Evolutionary conservation across 2,888 invertebrate genomes (phyloP), one percentile per base, ranked within the genome.

Genomic region (Neuroscelio doddi): DNA sequence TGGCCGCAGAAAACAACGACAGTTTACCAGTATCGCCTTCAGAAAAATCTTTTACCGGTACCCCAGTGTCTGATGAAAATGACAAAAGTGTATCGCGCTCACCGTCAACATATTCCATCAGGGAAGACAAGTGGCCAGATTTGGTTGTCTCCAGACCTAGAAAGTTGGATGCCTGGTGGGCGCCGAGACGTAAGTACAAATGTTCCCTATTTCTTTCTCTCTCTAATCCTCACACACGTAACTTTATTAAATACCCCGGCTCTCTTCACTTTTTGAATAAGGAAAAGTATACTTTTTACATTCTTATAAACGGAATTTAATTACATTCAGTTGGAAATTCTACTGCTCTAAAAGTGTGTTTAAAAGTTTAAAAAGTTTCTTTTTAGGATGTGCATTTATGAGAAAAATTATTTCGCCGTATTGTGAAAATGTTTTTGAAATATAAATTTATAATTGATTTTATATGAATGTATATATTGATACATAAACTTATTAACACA

Each of bases 71-170:
- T 32, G 87, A 87, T 65, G 87, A 84, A 44, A 82, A 80, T 68
- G 82, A 80, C 32, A 81, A 84, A 79, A 86, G 79, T 75, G 80
- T 84, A 55, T 87, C 87, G 46, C 85, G 87, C 77, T 89, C 89
- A 17, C 87, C 89, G 7, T 89, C 89, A 30, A 81, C 87, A 57
- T 86, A 87, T 50, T 89, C 89, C n/a, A 83, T 87, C 36, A 80
- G 85, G 69, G 88, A 88, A 68, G 87, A 85, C 68, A 83, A 79
- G 58, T 85, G 85, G 85, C 84, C 85, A 7, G 83, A 84, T 62
- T 72, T 85, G 27, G 80, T 84, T 9, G 84, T 84, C 1, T 84
- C 84, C 27, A 75, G 84, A 69, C 84, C 84, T 9, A 76, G 82
- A 58, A 84, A 82, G 70, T 72, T 82, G 69, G 83, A 83, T 68